Evolutionary conservation across 2,113 vertebrate genomes (phyloP), one percentile per base, ranked within the genome.

Genomic region (Hypomesus transpacificus): DNA sequence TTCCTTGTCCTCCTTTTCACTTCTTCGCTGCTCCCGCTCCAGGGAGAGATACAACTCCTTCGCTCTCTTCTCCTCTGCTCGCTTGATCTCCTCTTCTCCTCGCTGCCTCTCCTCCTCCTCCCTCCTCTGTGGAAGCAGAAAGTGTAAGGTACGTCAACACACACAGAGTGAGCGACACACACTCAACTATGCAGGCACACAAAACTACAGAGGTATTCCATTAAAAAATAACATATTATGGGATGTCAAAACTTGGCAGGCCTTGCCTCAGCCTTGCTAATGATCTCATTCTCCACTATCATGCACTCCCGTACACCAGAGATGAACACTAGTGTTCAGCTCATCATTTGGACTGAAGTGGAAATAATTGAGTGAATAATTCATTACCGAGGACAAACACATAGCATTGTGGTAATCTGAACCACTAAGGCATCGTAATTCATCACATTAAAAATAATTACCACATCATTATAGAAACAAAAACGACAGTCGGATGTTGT

Each of bases 91-190:
- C 17, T 91, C 91, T 75, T 94, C 92, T 14, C 91, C 93, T 62
- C 66, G 90, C 73, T 90, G 89, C 70, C 90, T 91, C 75, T 94
- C 93, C 71, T 95, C 93, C 21, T 93, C 92, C 70, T 94, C 93
- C 78, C 88, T 89, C 89, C 88, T 94, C 94, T 95, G 76, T 66
- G 21, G 65, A 63, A 50, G 52, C 28, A 5, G 1, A 24, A 7
- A 64, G 24, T 31, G 46, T 26, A 22, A 20, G 2, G 17, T 9
- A n/a, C 26, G 3, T 14, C 5, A 3, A 22, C 17, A 16, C 31
- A 17, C 13, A 70, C 20, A 70, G 4, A 34, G 24, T 17, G 4
- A 28, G 24, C 14, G 18, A 4, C 26, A 65, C 4, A 39, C 31
- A 63, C 28, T 31, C 62, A 65, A 18, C n/a, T 34, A 53, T 16